phyloP scores from a whole-genome alignment of 2,113 vertebrate genomes.

The Diadophis punctatus region DNA sequence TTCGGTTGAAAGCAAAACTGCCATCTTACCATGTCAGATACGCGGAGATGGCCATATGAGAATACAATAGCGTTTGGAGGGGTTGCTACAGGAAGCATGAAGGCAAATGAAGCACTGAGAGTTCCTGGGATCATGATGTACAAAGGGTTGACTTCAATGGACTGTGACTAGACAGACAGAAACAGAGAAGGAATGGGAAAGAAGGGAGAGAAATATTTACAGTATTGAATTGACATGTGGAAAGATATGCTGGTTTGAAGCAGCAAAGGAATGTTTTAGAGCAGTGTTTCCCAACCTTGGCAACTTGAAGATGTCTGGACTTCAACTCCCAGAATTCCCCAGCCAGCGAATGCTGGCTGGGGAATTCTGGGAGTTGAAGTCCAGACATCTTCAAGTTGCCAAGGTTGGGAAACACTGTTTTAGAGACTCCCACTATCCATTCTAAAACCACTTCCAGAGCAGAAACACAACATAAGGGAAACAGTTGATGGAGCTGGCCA shows the following conservation, averaged over 20 bases:
- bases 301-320: no score
- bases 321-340: no score
- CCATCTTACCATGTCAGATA: constrained; percentile 90
- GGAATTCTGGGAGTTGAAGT: no score
- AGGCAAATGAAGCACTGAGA: constrained; percentile 91
- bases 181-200: constrained; percentile 15
- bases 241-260: not conserved
- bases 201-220: not conserved
- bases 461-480: not conserved
- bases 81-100: constrained; percentile 95
- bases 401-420: no score
- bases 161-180: constrained; percentile 77
- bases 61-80: constrained; percentile 95
- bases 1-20: not conserved
- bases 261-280: not conserved
- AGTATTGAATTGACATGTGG: not conserved
- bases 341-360: no score
- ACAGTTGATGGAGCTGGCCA: not conserved
- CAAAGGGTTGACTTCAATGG: constrained; percentile 86
- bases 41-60: constrained; percentile 86
- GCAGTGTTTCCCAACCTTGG: no score
- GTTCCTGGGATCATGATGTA: constrained; percentile 94
- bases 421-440: not conserved
- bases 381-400: no score
- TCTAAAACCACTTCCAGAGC: not conserved